Base-by-base conservation (phyloP, 2,888 invertebrate species). In the Laothoe populi region DNA sequence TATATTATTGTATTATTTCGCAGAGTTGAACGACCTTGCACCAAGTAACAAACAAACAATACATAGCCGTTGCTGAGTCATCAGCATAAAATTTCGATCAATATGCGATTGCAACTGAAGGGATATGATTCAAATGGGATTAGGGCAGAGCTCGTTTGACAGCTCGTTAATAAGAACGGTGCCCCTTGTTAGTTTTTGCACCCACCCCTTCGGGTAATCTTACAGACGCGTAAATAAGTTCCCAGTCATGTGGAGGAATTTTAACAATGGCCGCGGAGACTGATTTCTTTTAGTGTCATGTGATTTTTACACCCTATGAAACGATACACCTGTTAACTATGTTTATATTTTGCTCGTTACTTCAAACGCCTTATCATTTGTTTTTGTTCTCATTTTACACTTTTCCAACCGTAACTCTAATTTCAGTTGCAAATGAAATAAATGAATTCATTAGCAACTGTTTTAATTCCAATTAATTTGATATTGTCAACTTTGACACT, bases 101-200 rank as follows among this genome's bases (percentile, higher is more conserved):
- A 77, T 77, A 73, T 70, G 71, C 59, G 67, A 79, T 78, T 77
- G 79, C 71, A 74, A 78, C 73, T 70, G 77, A 73, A 72, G 69
- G 81, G 75, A 74, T 78, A 82, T 84, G 78, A 83, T 80, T 86
- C 82, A 83, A 78, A 81, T 74, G 66, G 82, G 84, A 87, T 88
- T 86, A 83, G 78, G 79, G 84, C 82, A 82, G 76, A 79, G 82
- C 78, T 77, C 76, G 83, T 88, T 83, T 86, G 90, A 87, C 88
- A 81, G 85, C 78, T 77, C 84, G 86, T 89, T 90, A 90, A 90
- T 91, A 89, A 88, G 84, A 82, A 81, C 77, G 73, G 81, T 81
- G 79, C 88, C 90, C 89, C 90, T 82, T 87, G 88, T 88, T 90
- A 86, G 85, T 88, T 86, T 31, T 84, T 79, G 83, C 86, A 84